phyloP scores from a whole-genome alignment of 2,113 vertebrate genomes.

The Cephalopterus ornatus region DNA sequence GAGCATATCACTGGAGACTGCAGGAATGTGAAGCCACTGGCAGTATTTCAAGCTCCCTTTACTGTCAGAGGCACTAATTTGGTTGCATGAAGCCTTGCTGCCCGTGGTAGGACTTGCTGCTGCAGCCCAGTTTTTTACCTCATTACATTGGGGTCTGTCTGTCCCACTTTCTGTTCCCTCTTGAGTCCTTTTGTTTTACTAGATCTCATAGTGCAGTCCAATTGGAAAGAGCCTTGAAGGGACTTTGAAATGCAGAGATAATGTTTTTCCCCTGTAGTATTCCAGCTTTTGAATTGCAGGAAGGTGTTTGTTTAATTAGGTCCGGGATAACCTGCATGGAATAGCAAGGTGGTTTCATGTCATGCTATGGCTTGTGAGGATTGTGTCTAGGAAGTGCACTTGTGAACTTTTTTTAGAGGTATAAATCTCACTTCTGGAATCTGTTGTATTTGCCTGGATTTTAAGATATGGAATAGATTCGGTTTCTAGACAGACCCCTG shows the following conservation, averaged over 20 bases:
- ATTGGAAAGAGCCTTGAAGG: neutral
- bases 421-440: neutral
- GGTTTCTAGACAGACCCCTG: neutral
- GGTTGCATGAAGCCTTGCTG: neutral
- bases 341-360: neutral
- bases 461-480: neutral
- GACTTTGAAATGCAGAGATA: neutral
- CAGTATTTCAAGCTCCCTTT: neutral
- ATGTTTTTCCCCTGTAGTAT: neutral
- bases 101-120: neutral
- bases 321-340: neutral
- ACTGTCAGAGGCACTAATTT: rapidly evolving
- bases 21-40: rapidly evolving
- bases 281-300: neutral
- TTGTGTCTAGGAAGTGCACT: neutral
- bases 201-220: neutral
- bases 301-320: neutral
- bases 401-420: neutral
- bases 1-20: rapidly evolving
- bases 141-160: neutral
- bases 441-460: neutral
- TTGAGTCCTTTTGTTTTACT: neutral
- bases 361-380: neutral
- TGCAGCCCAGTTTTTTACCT: neutral
- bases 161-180: neutral